Base-by-base conservation (phyloP, 2,113 vertebrate genomes). In the Onychostruthus taczanowskii region DNA sequence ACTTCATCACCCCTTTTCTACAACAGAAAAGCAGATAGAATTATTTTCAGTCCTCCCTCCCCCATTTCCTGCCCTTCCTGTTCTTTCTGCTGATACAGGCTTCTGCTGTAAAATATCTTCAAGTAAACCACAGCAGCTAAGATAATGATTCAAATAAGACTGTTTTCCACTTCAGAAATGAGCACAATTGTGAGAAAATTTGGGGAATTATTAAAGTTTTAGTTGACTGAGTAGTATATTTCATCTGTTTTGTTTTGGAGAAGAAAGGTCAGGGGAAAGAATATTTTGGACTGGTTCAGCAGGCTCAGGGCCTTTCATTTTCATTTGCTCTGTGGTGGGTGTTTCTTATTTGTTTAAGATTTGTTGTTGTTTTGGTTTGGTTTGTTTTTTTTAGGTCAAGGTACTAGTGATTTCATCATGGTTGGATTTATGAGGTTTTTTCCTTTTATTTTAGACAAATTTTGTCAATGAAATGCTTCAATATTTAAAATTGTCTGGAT, bases 381-480 rank as follows among this genome's bases (percentile, higher is more conserved):
- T 18, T 75, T 26, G 11, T 2, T 6, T 43, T 58, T 33, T 77
- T 55, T 73, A 33, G 12, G 24, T 84, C 7, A 74, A 76, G 28
- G 39, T 61, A 17, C 15, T 73, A 19, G 17, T 26, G 44, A 15
- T 47, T 69, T 68, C 5, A 37, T 67, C 9, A 5, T 46, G 37
- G 13, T 7, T 27, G 13, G 6, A 46, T 37, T 37, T 74, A n/a
- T 16, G n/a, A 13, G 0, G 0, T 1, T 26, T 27, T 72, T 50
- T n/a, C 6, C 3, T 37, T 62, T 69, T 28, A 7, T 37, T 87
- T n/a, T 19, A 59, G 10, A 70, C 10, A 41, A 43, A 58, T 2
- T 81, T 55, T 22, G 47, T 28, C 18, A 18, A 0, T 49, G 2
- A 64, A 85, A 52, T 62, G 13, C 6, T 50, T 77, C 68, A 7